These are phyloP conservation scores for Urocyon cinereoargenteus DNA, from an alignment of 2,797 vertebrate species.

Conservation along the genomic window DNA sequence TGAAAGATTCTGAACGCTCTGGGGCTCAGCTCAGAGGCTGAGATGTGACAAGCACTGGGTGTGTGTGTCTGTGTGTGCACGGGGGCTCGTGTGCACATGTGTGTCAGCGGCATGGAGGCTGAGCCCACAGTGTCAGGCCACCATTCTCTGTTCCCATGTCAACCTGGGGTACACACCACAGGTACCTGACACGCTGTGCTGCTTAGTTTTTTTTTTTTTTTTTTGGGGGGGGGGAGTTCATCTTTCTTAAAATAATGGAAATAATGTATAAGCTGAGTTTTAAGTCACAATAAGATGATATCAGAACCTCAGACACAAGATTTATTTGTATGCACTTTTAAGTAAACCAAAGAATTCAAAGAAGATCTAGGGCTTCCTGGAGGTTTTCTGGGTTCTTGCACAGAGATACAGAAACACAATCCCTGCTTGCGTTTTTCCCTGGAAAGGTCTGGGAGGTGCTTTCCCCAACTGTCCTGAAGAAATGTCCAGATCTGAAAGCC, in stretches of 20 bases:
- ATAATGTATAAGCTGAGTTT: neutral
- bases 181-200: too few relatives aligned
- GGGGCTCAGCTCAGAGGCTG: neutral
- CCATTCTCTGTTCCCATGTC: neutral
- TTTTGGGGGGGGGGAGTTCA: too few relatives aligned
- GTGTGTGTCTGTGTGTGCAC: too few relatives aligned
- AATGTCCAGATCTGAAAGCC: neutral
- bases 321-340: neutral
- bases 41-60: accelerated
- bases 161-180: neutral
- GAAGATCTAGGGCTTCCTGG: neutral
- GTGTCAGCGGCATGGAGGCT: neutral
- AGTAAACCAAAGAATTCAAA: neutral
- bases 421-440: neutral
- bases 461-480: neutral
- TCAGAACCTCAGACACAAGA: neutral
- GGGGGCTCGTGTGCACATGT: too few relatives aligned
- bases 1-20: neutral
- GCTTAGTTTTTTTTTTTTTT: neutral
- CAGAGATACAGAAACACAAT: neutral
- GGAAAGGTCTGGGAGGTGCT: neutral
- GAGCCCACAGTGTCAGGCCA: neutral
- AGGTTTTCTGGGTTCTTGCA: neutral
- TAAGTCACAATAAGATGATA: neutral
- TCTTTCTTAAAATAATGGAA: neutral